Percentiles rank a stretch among this genome's conserved stretches.
Evolutionary conservation across 2,797 vertebrate species (phyloP).

Genomic region (Naso thynnoides): DNA sequence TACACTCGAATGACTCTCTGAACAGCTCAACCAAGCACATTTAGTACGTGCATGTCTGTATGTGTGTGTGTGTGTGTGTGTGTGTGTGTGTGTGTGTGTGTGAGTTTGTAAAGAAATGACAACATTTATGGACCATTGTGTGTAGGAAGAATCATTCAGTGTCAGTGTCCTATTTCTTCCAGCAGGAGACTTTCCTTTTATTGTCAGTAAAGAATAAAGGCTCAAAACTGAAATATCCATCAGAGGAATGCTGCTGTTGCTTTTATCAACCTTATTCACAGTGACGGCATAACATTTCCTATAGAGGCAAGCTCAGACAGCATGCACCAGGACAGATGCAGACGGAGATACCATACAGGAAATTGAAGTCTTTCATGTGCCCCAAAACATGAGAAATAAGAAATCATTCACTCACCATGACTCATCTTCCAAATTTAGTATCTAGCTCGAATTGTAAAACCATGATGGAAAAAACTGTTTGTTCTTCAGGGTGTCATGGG

Average conservation of each 20-base stretch:
- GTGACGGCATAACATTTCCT: conserved; percentile 9
- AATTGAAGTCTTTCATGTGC: conserved; percentile 15
- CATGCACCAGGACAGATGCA: conserved; percentile 8
- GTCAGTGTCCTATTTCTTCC: conserved; percentile 1
- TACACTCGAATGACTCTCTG: too few relatives aligned
- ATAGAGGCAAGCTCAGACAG: conserved; percentile 8
- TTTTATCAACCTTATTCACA: conserved; percentile 1
- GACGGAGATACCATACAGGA: conserved; percentile 9
- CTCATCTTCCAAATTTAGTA: conserved; percentile 51
- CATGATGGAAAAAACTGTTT: conserved; percentile 60
- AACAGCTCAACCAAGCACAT: too few relatives aligned
- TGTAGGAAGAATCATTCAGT: background rate
- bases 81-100: background rate
- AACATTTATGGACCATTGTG: background rate
- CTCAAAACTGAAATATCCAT: conserved; percentile 11
- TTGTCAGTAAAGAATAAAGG: conserved; percentile 6
- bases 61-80: too few relatives aligned
- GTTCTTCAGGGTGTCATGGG: conserved; percentile 58
- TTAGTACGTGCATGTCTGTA: too few relatives aligned
- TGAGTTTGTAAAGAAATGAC: background rate
- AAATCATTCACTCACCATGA: conserved; percentile 17
- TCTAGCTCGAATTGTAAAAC: conserved; percentile 49
- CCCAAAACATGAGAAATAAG: conserved; percentile 34
- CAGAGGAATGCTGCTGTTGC: conserved; percentile 8
- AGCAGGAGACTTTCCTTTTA: background rate